These are phyloP conservation scores for Drosophila mimica DNA, from an alignment of 2,888 invertebrate genomes.

Conservation along the genomic window DNA sequence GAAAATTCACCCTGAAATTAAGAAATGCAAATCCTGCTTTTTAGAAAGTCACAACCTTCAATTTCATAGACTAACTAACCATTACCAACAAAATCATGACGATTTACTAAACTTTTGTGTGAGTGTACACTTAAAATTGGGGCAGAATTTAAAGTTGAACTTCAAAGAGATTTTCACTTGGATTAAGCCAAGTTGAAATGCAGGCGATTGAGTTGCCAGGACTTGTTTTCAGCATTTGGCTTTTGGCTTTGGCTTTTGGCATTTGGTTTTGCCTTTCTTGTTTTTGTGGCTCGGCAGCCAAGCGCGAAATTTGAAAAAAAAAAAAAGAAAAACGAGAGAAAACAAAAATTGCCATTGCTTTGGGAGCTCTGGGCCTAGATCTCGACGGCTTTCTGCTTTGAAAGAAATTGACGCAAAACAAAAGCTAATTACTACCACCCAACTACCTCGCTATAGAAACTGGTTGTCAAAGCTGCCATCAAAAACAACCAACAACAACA, in stretches of 20 bases:
- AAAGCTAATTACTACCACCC: conserved; percentile 66
- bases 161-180: conserved; percentile 7
- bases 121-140: not conserved
- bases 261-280: conserved; percentile 26
- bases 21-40: not conserved
- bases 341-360: conserved; percentile 33
- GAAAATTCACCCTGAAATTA: not conserved
- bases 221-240: conserved; percentile 15
- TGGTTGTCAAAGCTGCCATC: conserved; percentile 55
- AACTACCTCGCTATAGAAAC: conserved; percentile 48
- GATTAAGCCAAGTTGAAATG: conserved; percentile 9
- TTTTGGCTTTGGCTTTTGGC: conserved; percentile 17
- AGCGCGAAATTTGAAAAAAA: conserved; percentile 58
- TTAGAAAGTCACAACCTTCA: not conserved
- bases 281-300: conserved; percentile 43
- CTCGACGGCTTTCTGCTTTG: conserved; percentile 42
- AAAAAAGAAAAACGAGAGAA: conserved; percentile 20
- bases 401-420: conserved; percentile 55
- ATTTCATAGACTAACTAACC: not conserved
- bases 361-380: conserved; percentile 40
- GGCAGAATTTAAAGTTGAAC: not conserved
- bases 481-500: conserved; percentile 29
- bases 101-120: not conserved
- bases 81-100: not conserved
- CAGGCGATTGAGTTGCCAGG: conserved; percentile 25